Evolutionary conservation across 1,140 invertebrate species (phyloP), one percentile per base, ranked within the genome.

Genomic region (Akabosia matsudoensis): DNA sequence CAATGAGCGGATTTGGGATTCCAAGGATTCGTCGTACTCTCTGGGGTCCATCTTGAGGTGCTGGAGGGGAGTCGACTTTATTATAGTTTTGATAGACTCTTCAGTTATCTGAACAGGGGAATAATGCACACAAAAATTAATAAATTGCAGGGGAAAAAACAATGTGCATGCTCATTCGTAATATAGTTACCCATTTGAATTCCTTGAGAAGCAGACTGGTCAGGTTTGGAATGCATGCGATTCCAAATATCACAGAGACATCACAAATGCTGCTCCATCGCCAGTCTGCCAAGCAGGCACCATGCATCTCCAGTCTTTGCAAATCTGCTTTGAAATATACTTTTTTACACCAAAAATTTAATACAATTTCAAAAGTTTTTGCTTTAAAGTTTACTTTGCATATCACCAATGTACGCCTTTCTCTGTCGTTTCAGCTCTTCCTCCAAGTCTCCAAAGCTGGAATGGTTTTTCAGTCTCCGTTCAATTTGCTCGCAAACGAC

Each of bases 191-290:
- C 76, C 76, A 77, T 77, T 77, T 77, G 33, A 77, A 74, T 54
- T 77, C 76, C 31, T 77, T 74, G 28, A 77, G 34, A 0, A 73
- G 70, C 61, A 77, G 74, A 71, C 76, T 77, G 1, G 76, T 77
- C 18, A 77, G 45, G 16, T 74, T 34, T 33, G 76, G 28, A 30
- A 77, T 73, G 31, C 73, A 64, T 14, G 67, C 64, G 16, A 77
- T 51, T 34, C 76, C 76, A 33, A 77, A 51, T n/a, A 74, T 33
- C 34, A 77, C 33, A 28, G 56, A 56, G 0, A 77, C 76, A 51
- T 77, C 76, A 28, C 72, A 64, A 14, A 77, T 22, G 18, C 28
- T 56, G 37, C 76, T 77, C 76, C 76, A 77, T 61, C 51, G 33
- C 76, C 76, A 77, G 24, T 77, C 76, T 31, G 76, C 72, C 33